Evolutionary conservation across 2,888 invertebrate genomes (phyloP).

Genomic region (Hydrotaea diabolus): DNA sequence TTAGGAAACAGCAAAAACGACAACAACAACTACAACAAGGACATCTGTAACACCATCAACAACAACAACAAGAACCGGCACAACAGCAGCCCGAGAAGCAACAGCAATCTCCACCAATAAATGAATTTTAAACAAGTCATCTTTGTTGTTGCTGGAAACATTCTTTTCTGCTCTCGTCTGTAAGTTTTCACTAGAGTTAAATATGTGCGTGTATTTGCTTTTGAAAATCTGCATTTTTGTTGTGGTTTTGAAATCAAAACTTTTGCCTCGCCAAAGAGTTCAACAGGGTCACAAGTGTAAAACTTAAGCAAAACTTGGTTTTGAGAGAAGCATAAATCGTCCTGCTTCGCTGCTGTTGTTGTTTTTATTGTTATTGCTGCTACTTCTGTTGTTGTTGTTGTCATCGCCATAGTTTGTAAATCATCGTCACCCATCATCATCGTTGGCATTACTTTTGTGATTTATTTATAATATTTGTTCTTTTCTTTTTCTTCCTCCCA

Average conservation of each 20-base stretch:
- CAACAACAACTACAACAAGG: conserved; percentile 12
- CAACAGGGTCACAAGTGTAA: conserved; percentile 21
- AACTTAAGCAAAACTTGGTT: conserved; percentile 24
- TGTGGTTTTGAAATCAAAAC: neutral
- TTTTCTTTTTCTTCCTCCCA: neutral
- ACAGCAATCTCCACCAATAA: conserved; percentile 19
- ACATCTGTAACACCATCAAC: conserved; percentile 15
- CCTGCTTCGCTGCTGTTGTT: neutral
- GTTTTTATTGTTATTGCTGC: neutral
- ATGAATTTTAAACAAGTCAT: conserved; percentile 41
- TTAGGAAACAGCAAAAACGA: conserved; percentile 25
- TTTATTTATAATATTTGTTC: conserved; percentile 49
- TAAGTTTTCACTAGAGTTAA: neutral
- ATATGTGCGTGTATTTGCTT: neutral
- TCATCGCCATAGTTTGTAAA: neutral
- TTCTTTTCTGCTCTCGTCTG: neutral
- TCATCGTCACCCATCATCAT: conserved; percentile 31
- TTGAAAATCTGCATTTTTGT: conserved; percentile 9
- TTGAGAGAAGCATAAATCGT: neutral
- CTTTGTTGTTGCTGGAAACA: neutral
- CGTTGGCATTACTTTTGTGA: conserved; percentile 47
- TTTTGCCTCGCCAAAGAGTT: neutral
- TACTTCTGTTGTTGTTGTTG: neutral
- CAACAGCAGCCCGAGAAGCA: conserved; percentile 24
- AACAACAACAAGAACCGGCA: neutral